phyloP scores from a whole-genome alignment of 92 coral and sea anemone species.

The Umimayanthus chanpuru region DNA sequence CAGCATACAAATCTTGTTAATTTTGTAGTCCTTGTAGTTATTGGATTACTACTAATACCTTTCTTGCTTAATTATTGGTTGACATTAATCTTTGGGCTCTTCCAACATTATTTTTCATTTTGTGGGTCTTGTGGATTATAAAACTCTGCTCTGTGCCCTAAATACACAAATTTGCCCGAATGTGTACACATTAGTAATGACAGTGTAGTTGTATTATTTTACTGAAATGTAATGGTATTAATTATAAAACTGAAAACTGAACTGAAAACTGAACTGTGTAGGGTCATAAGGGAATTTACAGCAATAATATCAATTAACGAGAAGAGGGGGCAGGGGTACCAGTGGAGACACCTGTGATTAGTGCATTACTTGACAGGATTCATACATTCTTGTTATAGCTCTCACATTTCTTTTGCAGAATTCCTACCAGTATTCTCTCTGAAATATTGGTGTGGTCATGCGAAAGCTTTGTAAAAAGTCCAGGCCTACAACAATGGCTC shows the following conservation, averaged over 20 bases:
- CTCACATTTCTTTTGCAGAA: constrained; percentile 17
- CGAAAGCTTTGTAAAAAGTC: constrained; percentile 4
- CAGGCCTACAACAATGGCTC: constrained; percentile 26
- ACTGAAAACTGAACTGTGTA: constrained; percentile 25
- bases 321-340: constrained; percentile 26
- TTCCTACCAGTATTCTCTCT: constrained; percentile 27
- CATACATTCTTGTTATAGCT: constrained; percentile 21
- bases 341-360: constrained; percentile 29
- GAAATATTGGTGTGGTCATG: constrained; percentile 25
- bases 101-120: constrained; percentile 26
- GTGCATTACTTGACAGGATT: constrained; percentile 22
- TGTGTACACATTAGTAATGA: constrained; percentile 28
- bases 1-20: constrained; percentile 20
- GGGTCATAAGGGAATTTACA: constrained; percentile 25
- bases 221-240: constrained; percentile 27
- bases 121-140: constrained; percentile 24
- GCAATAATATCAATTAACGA: constrained; percentile 13
- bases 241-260: constrained; percentile 17
- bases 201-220: constrained; percentile 24
- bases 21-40: constrained; percentile 31
- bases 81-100: constrained; percentile 25
- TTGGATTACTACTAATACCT: constrained; percentile 25
- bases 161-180: constrained; percentile 19
- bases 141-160: constrained; percentile 29
- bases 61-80: constrained; percentile 24